These are phyloP conservation scores for Gracilinanus agilis DNA, from an alignment of 2,113 vertebrate genomes.

Conservation along the genomic window DNA sequence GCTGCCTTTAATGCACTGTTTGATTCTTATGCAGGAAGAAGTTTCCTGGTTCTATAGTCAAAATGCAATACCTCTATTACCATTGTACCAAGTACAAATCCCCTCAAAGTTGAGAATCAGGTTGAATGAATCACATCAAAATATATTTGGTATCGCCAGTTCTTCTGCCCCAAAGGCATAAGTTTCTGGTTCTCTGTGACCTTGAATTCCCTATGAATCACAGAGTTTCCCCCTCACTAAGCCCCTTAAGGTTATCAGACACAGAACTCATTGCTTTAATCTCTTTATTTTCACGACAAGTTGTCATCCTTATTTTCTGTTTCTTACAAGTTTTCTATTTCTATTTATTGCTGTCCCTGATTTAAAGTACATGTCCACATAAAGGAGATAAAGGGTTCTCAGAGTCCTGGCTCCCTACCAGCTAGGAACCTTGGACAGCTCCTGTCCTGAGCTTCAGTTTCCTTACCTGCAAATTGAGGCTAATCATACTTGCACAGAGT, in stretches of 20 bases:
- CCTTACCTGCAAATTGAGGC: not conserved
- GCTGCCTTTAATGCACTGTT: not conserved
- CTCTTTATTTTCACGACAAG: constrained; percentile 41
- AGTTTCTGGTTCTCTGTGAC: not conserved
- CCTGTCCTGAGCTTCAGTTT: not conserved
- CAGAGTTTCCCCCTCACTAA: not conserved
- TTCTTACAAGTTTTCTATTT: constrained; percentile 8
- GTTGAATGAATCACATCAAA: not conserved
- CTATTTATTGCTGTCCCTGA: not conserved
- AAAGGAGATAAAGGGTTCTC: not conserved
- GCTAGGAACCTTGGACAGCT: not conserved
- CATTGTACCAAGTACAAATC: not conserved
- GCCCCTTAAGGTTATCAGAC: constrained; percentile 15
- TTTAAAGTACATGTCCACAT: constrained; percentile 3
- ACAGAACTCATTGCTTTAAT: constrained; percentile 42
- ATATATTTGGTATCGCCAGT: not conserved
- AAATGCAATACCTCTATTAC: not conserved
- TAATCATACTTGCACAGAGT: not conserved
- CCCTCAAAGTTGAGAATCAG: not conserved
- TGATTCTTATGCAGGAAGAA: not conserved
- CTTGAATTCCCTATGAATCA: constrained; percentile 26
- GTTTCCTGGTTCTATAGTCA: not conserved
- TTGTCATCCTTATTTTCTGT: constrained; percentile 43
- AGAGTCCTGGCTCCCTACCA: not conserved
- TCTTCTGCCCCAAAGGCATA: constrained; percentile 5